A percentile compares a stretch with the other conserved stretches of the same genome.
Evolutionary conservation across 2,797 vertebrate species (phyloP).

Genomic region (Fundulus diaphanus): DNA sequence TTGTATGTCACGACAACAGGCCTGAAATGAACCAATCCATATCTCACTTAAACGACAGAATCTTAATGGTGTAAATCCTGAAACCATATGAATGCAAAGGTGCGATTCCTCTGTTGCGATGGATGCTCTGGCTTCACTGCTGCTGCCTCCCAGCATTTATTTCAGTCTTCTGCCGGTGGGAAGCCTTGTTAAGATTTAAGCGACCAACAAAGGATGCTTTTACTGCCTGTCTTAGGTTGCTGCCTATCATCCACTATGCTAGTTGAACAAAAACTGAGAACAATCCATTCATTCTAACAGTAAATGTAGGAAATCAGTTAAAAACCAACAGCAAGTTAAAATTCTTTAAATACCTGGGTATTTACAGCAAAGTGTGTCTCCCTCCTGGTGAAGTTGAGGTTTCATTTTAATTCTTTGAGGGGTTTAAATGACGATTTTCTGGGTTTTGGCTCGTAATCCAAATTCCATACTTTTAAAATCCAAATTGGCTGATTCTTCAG

Average conservation of each 20-base stretch:
- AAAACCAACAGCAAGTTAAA: neutral
- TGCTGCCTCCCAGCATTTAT: neutral
- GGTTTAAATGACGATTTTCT: neutral
- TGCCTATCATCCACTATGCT: neutral
- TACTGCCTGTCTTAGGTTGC: neutral
- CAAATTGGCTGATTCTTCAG: neutral
- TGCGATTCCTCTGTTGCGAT: neutral
- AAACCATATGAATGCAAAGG: neutral
- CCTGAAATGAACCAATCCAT: neutral
- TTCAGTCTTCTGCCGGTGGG: neutral
- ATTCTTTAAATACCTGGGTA: neutral
- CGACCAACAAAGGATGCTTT: neutral
- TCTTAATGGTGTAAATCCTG: neutral
- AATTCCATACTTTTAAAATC: neutral
- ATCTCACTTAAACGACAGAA: neutral
- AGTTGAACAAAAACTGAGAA: neutral
- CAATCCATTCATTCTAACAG: too few relatives aligned
- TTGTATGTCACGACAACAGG: neutral
- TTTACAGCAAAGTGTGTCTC: neutral
- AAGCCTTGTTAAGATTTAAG: neutral
- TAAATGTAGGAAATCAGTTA: neutral
- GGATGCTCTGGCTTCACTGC: neutral
- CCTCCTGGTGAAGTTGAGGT: neutral
- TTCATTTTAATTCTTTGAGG: neutral
- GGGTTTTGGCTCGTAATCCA: neutral